phyloP scores from a whole-genome alignment of 2,797 vertebrate species.

The Amazonetta brasiliensis region DNA sequence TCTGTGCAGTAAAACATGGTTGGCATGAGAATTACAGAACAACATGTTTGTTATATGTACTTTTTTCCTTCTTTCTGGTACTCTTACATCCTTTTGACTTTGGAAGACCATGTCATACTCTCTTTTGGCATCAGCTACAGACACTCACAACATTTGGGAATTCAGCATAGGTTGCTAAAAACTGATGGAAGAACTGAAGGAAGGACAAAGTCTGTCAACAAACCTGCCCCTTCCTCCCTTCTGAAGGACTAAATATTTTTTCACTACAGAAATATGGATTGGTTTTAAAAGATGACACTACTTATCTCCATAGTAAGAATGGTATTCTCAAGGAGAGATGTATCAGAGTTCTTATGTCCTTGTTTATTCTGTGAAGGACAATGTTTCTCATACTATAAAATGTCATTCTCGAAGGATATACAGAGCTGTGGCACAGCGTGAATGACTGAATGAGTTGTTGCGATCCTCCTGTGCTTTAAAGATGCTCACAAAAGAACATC shows the following conservation, averaged over 20 bases:
- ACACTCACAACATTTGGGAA: background rate
- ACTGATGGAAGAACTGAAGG: background rate
- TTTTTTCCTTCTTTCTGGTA: background rate
- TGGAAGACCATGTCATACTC: background rate
- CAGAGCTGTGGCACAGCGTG: background rate
- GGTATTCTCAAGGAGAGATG: background rate
- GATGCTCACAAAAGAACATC: background rate
- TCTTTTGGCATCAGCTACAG: background rate
- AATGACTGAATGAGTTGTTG: background rate
- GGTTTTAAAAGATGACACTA: conserved; percentile 15
- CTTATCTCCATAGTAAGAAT: background rate
- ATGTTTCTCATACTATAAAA: conserved; percentile 27
- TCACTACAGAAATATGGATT: background rate
- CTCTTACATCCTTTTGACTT: background rate
- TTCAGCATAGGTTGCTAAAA: background rate
- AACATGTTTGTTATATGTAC: background rate
- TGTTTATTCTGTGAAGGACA: conserved; percentile 22
- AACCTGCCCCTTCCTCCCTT: background rate
- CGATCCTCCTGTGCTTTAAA: background rate
- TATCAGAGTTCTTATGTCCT: conserved; percentile 8
- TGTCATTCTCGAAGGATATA: conserved; percentile 12
- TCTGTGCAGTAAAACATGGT: background rate
- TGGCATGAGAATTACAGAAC: background rate
- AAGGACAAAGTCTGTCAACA: background rate
- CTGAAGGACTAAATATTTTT: conserved; percentile 11